phyloP scores from a whole-genome alignment of 2,113 vertebrate genomes.

The Prunella fulvescens region DNA sequence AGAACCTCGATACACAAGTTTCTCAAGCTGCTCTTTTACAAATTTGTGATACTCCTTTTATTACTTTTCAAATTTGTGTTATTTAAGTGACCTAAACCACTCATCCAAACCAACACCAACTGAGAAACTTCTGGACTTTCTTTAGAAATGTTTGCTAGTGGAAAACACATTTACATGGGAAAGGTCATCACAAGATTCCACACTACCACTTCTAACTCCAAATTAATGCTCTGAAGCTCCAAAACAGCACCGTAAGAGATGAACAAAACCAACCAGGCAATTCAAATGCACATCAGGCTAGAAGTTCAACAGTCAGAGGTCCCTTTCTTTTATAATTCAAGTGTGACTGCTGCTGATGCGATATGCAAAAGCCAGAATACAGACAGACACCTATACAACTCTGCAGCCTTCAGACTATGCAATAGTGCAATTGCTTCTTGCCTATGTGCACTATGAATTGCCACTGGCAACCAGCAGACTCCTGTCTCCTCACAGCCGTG shows the following conservation, averaged over 20 bases:
- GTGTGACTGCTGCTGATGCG: background rate
- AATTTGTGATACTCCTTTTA: background rate
- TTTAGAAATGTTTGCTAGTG: background rate
- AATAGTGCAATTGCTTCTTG: background rate
- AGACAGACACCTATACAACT: background rate
- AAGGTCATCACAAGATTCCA: background rate
- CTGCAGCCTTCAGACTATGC: background rate
- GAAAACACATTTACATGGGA: background rate
- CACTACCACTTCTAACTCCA: background rate
- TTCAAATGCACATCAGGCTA: accelerated
- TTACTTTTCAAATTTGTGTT: background rate
- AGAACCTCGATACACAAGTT: background rate
- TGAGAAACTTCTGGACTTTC: background rate
- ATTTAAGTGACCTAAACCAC: background rate
- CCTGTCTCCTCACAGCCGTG: accelerated
- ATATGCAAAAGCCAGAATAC: background rate
- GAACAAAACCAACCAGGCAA: background rate
- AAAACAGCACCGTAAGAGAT: accelerated
- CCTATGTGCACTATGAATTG: background rate
- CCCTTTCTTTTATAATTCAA: accelerated
- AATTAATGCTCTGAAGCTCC: background rate
- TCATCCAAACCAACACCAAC: background rate
- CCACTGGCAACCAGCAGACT: background rate
- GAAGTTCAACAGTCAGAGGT: background rate
- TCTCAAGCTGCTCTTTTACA: background rate